Percentiles rank a stretch among this genome's conserved stretches.
These are phyloP conservation scores for Istiophorus platypterus DNA, from an alignment of 2,113 vertebrate genomes.

Conservation along the genomic window DNA sequence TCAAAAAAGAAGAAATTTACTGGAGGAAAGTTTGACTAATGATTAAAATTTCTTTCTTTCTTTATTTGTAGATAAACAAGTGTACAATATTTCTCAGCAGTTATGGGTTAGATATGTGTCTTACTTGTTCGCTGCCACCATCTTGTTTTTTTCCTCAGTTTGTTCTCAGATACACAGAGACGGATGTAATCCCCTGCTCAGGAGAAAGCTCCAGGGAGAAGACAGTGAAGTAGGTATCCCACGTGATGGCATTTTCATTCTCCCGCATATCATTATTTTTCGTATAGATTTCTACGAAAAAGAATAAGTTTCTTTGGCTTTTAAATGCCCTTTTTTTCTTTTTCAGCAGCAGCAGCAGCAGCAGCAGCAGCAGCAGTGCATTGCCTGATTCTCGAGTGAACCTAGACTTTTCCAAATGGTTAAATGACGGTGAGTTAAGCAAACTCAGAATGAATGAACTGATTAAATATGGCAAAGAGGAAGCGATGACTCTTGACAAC, in stretches of 20 bases:
- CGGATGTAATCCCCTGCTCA: constrained; percentile 95
- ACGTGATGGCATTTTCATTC: neutral
- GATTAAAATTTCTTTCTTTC: too few species aligned
- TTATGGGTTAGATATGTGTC: neutral
- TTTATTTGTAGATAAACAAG: too few species aligned
- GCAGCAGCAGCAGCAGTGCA: constrained; percentile 71
- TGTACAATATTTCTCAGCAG: neutral
- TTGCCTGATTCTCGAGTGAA: constrained; percentile 88
- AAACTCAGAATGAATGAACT: neutral
- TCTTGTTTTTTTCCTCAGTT: constrained; percentile 62
- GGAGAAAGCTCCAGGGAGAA: constrained; percentile 84
- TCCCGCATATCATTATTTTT: too few species aligned
- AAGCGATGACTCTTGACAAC: neutral
- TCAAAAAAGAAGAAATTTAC: neutral
- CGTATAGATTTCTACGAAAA: too few species aligned
- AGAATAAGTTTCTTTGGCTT: neutral
- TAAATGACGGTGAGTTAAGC: constrained; percentile 89
- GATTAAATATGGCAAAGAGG: neutral
- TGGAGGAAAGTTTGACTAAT: neutral
- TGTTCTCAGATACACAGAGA: constrained; percentile 92
- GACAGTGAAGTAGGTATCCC: constrained; percentile 54
- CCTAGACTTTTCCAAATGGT: constrained; percentile 91
- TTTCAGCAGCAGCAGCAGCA: neutral
- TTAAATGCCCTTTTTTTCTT: constrained; percentile 17
- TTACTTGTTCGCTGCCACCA: neutral